A percentile compares a stretch with the other conserved stretches of the same genome.
Conservation (phyloP, 1,140 invertebrate genomes). For the Megalopta genalis region DNA sequence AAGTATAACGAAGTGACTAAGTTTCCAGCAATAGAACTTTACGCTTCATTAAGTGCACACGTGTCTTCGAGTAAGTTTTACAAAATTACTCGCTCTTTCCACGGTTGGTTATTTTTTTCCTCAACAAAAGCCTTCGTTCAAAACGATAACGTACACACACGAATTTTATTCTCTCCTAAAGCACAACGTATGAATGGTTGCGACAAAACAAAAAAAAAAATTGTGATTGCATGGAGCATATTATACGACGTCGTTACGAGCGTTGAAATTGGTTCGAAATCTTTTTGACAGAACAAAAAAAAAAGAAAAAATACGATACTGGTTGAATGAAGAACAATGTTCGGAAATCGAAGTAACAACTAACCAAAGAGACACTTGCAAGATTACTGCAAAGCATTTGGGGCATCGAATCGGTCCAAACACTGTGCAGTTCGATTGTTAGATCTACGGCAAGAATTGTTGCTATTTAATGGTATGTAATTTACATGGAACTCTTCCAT, state of each 20-base stretch:
- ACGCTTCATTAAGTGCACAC: slow-evolving; percentile 20
- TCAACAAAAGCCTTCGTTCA: background rate
- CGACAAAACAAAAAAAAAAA: background rate
- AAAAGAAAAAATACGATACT: background rate
- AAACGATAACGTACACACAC: background rate
- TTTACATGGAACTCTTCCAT: background rate
- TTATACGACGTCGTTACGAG: background rate
- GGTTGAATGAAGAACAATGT: background rate
- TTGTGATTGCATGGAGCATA: background rate
- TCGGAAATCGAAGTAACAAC: slow-evolving; percentile 20
- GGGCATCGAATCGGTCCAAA: background rate
- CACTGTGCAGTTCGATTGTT: background rate
- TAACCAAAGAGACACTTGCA: slow-evolving; percentile 35
- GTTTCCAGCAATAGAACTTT: slow-evolving; percentile 19
- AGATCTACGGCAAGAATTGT: slow-evolving; percentile 37
- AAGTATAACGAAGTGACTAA: slow-evolving; percentile 3
- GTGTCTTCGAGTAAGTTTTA: slow-evolving; percentile 27
- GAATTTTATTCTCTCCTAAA: slow-evolving; percentile 30
- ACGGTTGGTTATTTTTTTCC: slow-evolving; percentile 4
- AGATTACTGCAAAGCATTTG: background rate
- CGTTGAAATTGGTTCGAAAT: background rate
- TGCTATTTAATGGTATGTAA: slow-evolving; percentile 42
- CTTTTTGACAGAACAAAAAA: no score
- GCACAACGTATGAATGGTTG: slow-evolving; percentile 25
- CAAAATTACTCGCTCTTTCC: background rate